These are phyloP conservation scores for Geophilus truncorum DNA, from an alignment of 2,888 invertebrate genomes.

Conservation along the genomic window DNA sequence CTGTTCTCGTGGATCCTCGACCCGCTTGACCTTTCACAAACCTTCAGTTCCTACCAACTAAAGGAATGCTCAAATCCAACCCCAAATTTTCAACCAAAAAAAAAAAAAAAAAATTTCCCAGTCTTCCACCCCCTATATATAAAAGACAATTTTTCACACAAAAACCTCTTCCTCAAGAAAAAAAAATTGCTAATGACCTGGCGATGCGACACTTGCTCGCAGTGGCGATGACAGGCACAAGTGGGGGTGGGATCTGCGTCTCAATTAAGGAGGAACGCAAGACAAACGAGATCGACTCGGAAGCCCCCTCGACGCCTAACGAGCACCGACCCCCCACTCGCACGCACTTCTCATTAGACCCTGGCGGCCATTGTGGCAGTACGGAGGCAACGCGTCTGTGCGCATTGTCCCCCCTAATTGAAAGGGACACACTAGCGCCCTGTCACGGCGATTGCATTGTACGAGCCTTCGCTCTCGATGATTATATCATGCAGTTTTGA, in stretches of 20 bases:
- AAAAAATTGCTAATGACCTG: conserved; percentile 10
- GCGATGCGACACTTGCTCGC: conserved; percentile 1
- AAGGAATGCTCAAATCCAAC: not conserved
- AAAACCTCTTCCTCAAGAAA: not conserved
- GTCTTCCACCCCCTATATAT: not conserved
- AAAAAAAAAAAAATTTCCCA: not conserved
- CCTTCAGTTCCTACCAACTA: not conserved
- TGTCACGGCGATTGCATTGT: conserved; percentile 16
- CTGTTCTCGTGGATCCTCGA: not conserved
- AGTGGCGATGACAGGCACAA: conserved; percentile 10
- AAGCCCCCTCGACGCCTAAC: not conserved
- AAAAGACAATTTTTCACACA: not conserved
- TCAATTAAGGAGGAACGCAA: conserved; percentile 16
- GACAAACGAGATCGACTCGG: conserved; percentile 16
- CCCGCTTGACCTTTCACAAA: not conserved
- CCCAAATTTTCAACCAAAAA: not conserved
- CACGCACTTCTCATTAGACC: conserved; percentile 20
- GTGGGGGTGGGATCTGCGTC: not conserved
- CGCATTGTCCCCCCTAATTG: not conserved
- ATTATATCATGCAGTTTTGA: conserved; percentile 34
- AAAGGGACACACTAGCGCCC: conserved; percentile 16
- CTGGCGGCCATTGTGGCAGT: conserved; percentile 8
- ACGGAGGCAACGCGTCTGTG: not conserved
- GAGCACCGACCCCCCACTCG: conserved; percentile 20
- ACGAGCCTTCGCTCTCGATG: not conserved